Evolutionary conservation across 1,140 invertebrate genomes (phyloP).

Genomic region (Trachymyrmex septentrionalis): DNA sequence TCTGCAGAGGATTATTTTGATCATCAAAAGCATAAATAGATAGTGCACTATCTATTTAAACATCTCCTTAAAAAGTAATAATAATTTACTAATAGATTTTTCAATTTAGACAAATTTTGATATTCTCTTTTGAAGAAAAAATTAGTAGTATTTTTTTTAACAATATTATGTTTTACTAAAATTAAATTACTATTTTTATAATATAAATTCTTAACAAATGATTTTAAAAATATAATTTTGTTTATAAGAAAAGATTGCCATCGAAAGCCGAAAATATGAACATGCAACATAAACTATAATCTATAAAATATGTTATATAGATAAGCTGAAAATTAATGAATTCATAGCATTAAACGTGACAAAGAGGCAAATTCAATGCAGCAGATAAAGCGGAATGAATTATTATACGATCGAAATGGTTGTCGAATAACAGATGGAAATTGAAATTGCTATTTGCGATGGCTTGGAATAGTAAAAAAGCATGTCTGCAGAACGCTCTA

Average conservation of each 20-base stretch:
- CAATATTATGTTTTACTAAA: constrained; percentile 5
- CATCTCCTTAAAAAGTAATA: neutral
- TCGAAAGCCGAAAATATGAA: neutral
- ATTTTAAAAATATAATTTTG: neutral
- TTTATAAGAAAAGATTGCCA: neutral
- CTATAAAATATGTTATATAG: neutral
- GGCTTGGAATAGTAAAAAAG: constrained; percentile 12
- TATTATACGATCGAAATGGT: neutral
- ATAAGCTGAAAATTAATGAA: constrained; percentile 6
- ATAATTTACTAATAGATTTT: neutral
- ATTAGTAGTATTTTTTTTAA: neutral
- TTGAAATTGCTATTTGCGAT: constrained; percentile 39
- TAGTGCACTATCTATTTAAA: neutral
- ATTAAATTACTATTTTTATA: neutral
- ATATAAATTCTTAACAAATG: neutral
- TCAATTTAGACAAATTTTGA: neutral
- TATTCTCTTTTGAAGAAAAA: neutral
- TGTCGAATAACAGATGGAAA: constrained; percentile 12
- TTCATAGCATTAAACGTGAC: neutral
- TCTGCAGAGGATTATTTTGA: neutral
- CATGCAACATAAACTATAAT: neutral
- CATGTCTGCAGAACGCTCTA: constrained; percentile 1
- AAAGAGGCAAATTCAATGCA: neutral
- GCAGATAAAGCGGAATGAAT: constrained; percentile 17
- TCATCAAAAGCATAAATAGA: neutral